phyloP scores from a whole-genome alignment of 2,888 invertebrate species.

The Hymenopus coronatus region DNA sequence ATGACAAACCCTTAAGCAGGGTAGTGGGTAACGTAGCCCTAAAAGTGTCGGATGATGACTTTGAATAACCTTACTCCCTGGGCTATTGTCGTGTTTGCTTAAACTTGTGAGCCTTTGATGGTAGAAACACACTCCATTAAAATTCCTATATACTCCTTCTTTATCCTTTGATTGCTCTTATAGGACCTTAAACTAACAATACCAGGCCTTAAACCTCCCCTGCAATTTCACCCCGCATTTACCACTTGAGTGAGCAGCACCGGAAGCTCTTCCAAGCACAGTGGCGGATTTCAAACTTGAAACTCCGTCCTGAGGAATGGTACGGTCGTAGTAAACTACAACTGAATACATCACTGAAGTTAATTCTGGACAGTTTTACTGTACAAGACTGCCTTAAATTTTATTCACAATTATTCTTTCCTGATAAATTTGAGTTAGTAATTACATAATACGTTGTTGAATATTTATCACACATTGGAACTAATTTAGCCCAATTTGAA shows the following conservation, averaged over 20 bases:
- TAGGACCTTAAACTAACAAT: neutral
- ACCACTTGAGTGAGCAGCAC: neutral
- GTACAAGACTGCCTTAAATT: no score
- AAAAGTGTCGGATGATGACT: neutral
- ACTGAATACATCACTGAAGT: no score
- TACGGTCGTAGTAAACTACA: no score
- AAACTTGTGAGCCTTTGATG: neutral
- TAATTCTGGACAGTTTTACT: no score
- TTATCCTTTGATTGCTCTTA: neutral
- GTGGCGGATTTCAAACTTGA: neutral
- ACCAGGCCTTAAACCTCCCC: neutral
- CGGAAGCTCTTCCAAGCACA: neutral
- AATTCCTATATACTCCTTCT: neutral
- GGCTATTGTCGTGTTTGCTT: neutral
- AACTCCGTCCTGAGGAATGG: no score
- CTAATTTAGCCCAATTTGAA: no score
- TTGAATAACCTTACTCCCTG: neutral
- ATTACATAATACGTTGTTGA: no score
- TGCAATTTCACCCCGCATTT: neutral
- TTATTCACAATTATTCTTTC: no score
- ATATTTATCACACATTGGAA: no score
- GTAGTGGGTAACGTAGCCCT: neutral
- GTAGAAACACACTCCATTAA: neutral
- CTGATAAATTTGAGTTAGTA: no score
- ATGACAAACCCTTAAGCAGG: neutral